These are phyloP conservation scores for Mobula birostris DNA, from an alignment of 2,113 vertebrate genomes.

Conservation along the genomic window DNA sequence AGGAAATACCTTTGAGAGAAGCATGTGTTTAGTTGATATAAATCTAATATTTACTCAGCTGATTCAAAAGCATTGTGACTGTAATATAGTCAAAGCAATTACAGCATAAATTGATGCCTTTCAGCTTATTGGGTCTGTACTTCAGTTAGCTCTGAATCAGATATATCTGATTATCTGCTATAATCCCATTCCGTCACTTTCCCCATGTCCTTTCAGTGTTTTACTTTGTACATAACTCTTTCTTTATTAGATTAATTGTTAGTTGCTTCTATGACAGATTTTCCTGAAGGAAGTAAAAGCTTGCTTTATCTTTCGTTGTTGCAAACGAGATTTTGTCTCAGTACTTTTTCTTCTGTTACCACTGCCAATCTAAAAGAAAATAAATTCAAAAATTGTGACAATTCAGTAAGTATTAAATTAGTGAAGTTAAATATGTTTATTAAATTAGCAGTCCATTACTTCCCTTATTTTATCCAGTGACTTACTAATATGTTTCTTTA, in stretches of 20 bases:
- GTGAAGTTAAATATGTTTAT: not conserved
- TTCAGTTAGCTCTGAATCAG: not conserved
- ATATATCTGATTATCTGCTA: not conserved
- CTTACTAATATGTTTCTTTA: not conserved
- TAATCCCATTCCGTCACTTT: not conserved
- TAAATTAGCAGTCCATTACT: not conserved
- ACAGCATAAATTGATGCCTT: not conserved
- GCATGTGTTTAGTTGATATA: not conserved
- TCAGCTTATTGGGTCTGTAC: too few relatives aligned
- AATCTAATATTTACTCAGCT: not conserved
- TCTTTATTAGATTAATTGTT: too few relatives aligned
- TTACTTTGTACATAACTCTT: not conserved
- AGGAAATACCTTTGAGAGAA: not conserved
- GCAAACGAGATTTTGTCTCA: not conserved
- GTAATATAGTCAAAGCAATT: not conserved
- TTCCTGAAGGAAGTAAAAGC: not conserved
- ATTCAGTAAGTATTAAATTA: not conserved
- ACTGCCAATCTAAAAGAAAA: not conserved
- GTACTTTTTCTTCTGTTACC: not conserved
- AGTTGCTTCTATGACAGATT: not conserved
- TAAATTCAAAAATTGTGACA: not conserved
- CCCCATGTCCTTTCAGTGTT: too few relatives aligned
- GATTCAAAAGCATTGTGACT: not conserved
- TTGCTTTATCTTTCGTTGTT: not conserved
- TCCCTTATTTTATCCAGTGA: not conserved